Evolutionary conservation across 2,888 invertebrate genomes (phyloP).

Genomic region (Philereme transversata): DNA sequence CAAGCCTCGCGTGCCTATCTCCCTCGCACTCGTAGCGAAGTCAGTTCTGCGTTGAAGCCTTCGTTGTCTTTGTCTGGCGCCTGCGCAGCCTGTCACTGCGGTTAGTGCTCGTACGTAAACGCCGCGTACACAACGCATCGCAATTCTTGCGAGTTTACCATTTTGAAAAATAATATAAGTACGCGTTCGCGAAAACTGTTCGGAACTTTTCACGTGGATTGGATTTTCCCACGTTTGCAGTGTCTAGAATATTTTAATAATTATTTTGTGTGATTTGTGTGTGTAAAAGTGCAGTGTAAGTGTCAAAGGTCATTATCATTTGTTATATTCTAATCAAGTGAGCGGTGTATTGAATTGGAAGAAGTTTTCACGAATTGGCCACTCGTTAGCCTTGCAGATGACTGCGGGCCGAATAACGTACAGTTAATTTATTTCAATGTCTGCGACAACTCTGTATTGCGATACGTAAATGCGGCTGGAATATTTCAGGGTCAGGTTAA

Average conservation of each 20-base stretch:
- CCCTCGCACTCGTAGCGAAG: constrained; percentile 53
- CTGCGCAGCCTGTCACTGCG: constrained; percentile 70
- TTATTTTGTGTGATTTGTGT: constrained; percentile 19
- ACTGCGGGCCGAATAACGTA: constrained; percentile 57
- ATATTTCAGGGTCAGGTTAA: constrained; percentile 59
- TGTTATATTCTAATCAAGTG: constrained; percentile 64
- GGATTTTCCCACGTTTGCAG: constrained; percentile 27
- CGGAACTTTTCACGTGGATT: constrained; percentile 19
- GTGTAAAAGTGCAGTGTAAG: constrained; percentile 53
- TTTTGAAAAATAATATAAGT: constrained; percentile 28
- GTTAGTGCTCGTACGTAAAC: constrained; percentile 59
- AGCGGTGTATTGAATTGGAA: constrained; percentile 65
- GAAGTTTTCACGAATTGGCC: constrained; percentile 62
- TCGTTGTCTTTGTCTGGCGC: constrained; percentile 67
- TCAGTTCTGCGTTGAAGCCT: constrained; percentile 70
- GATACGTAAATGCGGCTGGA: constrained; percentile 58
- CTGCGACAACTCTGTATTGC: constrained; percentile 59
- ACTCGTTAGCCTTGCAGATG: constrained; percentile 72
- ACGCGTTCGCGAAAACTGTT: constrained; percentile 27
- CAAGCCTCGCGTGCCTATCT: constrained; percentile 62
- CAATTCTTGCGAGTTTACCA: constrained; percentile 57
- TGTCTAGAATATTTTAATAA: constrained; percentile 15
- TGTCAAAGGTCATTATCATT: constrained; percentile 68
- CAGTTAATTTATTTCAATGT: constrained; percentile 69
- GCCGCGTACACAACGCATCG: constrained; percentile 68